Evolutionary conservation across 2,888 invertebrate genomes (phyloP).

Genomic region (Thysanoteuthis rhombus): DNA sequence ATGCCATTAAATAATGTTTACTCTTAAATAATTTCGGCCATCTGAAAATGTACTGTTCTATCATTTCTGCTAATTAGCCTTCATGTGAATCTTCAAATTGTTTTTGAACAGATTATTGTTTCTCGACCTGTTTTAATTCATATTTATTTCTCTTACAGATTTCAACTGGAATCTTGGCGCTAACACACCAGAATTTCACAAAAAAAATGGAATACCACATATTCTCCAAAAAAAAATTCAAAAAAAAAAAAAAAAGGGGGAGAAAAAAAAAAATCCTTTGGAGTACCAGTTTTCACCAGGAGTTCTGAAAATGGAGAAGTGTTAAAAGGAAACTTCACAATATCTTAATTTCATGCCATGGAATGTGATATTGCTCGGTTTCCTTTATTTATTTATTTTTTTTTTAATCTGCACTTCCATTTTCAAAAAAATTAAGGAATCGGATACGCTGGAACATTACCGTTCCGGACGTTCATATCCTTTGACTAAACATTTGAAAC

Average conservation of each 20-base stretch:
- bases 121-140: too few relatives aligned
- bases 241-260: too few relatives aligned
- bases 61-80: too few relatives aligned
- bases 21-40: too few relatives aligned
- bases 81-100: too few relatives aligned
- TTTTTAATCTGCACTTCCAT: neutral
- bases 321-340: neutral
- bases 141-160: neutral
- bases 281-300: conserved; percentile 16
- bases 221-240: neutral
- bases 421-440: neutral
- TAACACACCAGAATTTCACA: neutral
- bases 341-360: conserved; percentile 20
- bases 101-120: too few relatives aligned
- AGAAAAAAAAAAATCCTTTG: neutral
- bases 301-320: neutral
- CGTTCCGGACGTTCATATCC: conserved; percentile 27
- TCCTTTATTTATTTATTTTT: neutral
- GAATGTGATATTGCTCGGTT: neutral
- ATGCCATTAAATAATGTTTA: too few relatives aligned
- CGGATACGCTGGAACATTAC: conserved; percentile 26
- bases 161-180: neutral
- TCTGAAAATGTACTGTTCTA: too few relatives aligned
- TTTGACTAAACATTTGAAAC: neutral
- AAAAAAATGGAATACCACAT: neutral